These are phyloP conservation scores for Enteromius unitaeniatus DNA, from an alignment of 2,797 vertebrate species.

Conservation along the genomic window DNA sequence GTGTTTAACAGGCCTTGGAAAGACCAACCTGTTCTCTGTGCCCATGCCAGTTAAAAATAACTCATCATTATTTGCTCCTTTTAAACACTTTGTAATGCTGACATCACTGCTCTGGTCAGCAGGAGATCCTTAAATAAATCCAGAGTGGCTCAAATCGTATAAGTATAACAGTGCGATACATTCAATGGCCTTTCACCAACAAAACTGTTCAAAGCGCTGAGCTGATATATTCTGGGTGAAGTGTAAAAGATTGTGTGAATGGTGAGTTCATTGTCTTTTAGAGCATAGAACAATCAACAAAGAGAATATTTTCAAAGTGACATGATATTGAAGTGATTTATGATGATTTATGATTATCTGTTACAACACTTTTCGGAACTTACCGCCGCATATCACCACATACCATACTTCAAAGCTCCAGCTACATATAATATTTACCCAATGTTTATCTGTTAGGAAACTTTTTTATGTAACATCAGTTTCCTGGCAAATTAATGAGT, in stretches of 20 bases:
- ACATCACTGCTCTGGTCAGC: slow-evolving; percentile 53
- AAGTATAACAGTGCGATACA: background rate
- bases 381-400: background rate
- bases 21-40: slow-evolving; percentile 23
- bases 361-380: background rate
- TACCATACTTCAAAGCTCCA: slow-evolving; percentile 2
- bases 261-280: background rate
- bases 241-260: background rate
- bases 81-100: slow-evolving; percentile 58
- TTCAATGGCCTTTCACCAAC: slow-evolving; percentile 26
- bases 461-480: slow-evolving; percentile 29
- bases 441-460: background rate
- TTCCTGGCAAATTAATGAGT: slow-evolving; percentile 15
- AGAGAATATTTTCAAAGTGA: background rate
- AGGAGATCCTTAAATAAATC: slow-evolving; percentile 43
- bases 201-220: slow-evolving; percentile 4
- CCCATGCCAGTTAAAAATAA: slow-evolving; percentile 58
- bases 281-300: background rate
- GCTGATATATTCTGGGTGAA: slow-evolving; percentile 15
- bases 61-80: slow-evolving; percentile 62
- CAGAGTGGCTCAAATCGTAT: slow-evolving; percentile 32
- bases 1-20: background rate
- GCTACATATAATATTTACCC: background rate
- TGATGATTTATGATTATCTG: background rate
- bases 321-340: slow-evolving; percentile 8